A percentile compares a stretch with the other conserved stretches of the same genome.
These are phyloP conservation scores for Drosophila lacertosa DNA, from an alignment of 1,140 invertebrate species.

Conservation along the genomic window DNA sequence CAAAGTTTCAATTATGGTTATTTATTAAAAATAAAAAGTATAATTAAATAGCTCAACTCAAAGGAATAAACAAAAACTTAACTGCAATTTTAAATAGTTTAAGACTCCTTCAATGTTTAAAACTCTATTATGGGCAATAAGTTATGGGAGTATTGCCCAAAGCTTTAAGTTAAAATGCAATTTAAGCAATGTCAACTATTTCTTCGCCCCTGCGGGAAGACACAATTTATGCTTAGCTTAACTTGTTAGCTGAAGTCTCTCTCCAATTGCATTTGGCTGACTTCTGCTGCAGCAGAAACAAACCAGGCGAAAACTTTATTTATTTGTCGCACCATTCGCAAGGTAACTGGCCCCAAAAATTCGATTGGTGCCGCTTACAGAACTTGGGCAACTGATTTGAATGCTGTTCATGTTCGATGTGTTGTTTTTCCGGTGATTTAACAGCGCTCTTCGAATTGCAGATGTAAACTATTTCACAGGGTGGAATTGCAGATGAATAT, in stretches of 20 bases:
- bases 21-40: not conserved
- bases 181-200: not conserved
- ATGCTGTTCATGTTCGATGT: constrained; percentile 42
- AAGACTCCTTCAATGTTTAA: not conserved
- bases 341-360: not conserved
- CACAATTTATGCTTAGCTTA: constrained; percentile 11
- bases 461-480: not conserved
- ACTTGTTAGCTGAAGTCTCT: not conserved
- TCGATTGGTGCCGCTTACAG: constrained; percentile 8
- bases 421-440: constrained; percentile 75
- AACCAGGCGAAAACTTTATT: constrained; percentile 10
- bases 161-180: not conserved
- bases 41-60: not conserved
- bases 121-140: not conserved
- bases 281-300: constrained; percentile 3
- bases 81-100: not conserved
- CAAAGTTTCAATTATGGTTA: not conserved
- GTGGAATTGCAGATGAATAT: no score
- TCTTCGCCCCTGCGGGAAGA: not conserved
- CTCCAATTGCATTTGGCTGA: not conserved
- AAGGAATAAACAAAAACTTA: not conserved
- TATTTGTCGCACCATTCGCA: constrained; percentile 15
- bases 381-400: constrained; percentile 56
- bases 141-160: not conserved
- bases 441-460: constrained; percentile 27